Conservation (phyloP, 1,140 invertebrate genomes). For the Aporrectodea caliginosa region DNA sequence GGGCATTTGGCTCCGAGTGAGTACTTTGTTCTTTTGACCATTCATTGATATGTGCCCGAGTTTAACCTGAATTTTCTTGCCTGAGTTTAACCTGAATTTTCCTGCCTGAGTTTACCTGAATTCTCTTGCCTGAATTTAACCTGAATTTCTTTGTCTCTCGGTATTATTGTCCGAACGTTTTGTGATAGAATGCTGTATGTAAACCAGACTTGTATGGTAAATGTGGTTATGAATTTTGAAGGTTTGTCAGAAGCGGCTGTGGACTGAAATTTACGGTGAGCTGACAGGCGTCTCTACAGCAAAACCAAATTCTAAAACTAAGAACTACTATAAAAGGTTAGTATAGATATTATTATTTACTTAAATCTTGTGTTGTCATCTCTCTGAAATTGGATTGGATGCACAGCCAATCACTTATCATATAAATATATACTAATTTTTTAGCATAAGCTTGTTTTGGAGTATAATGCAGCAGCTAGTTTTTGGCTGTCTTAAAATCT, state of each 20-base stretch:
- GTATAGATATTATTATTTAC: no score
- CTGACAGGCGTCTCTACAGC: background rate
- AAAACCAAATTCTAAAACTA: background rate
- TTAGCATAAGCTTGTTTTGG: no score
- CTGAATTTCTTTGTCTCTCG: background rate
- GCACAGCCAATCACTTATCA: no score
- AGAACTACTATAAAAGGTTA: background rate
- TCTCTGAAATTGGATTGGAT: no score
- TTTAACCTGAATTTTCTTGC: background rate
- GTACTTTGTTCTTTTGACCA: background rate
- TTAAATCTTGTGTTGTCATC: no score
- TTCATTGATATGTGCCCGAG: background rate
- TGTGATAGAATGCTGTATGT: background rate
- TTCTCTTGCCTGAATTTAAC: background rate
- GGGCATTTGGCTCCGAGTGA: background rate
- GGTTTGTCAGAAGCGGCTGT: background rate
- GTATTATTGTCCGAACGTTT: no score
- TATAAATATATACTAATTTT: no score
- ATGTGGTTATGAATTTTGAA: background rate
- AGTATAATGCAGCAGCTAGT: no score
- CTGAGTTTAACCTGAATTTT: background rate
- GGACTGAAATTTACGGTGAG: background rate
- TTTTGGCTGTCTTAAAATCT: no score
- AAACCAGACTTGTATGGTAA: background rate
- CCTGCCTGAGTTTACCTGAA: background rate